Evolutionary conservation across 2,797 vertebrate genomes (phyloP), one percentile per base, ranked within the genome.

Genomic region (Enteromius treurensis): DNA sequence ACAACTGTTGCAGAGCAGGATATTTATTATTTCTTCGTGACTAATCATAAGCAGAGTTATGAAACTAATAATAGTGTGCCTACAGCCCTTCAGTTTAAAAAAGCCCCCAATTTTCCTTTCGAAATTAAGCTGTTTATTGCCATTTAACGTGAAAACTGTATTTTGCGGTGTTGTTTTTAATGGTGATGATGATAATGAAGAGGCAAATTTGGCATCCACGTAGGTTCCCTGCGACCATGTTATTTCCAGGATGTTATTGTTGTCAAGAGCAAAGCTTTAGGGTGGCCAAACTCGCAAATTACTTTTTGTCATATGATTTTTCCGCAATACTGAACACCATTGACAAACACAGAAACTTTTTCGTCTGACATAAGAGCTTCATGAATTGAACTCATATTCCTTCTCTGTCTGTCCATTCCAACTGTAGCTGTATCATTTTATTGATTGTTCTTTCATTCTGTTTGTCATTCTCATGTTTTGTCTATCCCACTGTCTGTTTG

Each of bases 51-150:
- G 69, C 14, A 74, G 51, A 73, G 17, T 62, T 71, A 49, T 73
- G 29, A 49, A 51, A 74, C 55, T 74, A 51, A 81, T 81, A 81
- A 74, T 37, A 64, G 55, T n/a, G 26, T 81, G 55, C 80, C 69
- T 51, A 64, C 55, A 81, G 55, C 42, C 19, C 42, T 77, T 77
- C 37, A 62, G 8, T n/a, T 73, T 64, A 62, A 26, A 64, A 81
- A 81, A 51, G 29, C 19, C 42, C 21, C 69, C 37, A 47, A 74
- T 64, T 74, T 64, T 74, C 55, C 58, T 64, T 64, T 47, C 53
- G 49, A 60, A 60, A 80, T 79, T 26, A 75, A 64, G 32, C 26
- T 13, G 73, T 68, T 55, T 58, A 81, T 58, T 77, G 64, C 26
- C 68, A 68, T 69, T 81, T 81, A 32, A 70, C 65, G 32, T 64